phyloP scores from a whole-genome alignment of 2,888 invertebrate genomes.

The Alviniconcha strummeri region DNA sequence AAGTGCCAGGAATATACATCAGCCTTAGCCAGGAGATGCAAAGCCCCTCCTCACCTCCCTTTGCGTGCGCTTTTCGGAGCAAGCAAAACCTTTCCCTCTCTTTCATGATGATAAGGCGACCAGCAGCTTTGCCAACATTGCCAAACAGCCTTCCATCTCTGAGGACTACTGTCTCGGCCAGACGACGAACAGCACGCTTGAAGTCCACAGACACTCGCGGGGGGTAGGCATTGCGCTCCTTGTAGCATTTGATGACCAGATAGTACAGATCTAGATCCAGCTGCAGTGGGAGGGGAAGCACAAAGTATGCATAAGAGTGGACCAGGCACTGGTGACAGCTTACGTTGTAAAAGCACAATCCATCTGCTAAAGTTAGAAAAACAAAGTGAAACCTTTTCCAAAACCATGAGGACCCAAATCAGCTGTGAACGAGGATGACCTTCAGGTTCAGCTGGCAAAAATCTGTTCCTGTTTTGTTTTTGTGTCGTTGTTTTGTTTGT shows the following conservation, averaged over 20 bases:
- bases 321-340: too few species aligned
- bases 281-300: constrained; percentile 3
- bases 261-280: constrained; percentile 41
- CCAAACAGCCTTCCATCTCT: constrained; percentile 48
- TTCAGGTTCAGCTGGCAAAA: too few species aligned
- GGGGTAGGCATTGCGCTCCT: constrained; percentile 46
- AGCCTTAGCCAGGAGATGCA: too few species aligned
- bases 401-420: too few species aligned
- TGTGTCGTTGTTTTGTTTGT: too few species aligned
- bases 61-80: constrained; percentile 48
- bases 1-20: too few species aligned
- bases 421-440: too few species aligned
- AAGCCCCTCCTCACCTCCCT: constrained; percentile 41
- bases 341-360: too few species aligned
- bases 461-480: too few species aligned
- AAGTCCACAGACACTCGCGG: constrained; percentile 45
- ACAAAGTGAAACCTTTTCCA: too few species aligned
- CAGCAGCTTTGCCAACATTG: constrained; percentile 36
- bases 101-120: constrained; percentile 23
- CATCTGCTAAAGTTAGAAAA: too few species aligned
- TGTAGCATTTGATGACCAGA: constrained; percentile 41
- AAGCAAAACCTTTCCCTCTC: constrained; percentile 48
- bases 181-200: constrained; percentile 50
- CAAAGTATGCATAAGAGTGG: too few species aligned
- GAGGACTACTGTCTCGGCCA: constrained; percentile 46